Percentiles rank a stretch among this genome's conserved stretches.
Evolutionary conservation across 2,113 vertebrate species (phyloP).

Genomic region (Pedionomus torquatus): DNA sequence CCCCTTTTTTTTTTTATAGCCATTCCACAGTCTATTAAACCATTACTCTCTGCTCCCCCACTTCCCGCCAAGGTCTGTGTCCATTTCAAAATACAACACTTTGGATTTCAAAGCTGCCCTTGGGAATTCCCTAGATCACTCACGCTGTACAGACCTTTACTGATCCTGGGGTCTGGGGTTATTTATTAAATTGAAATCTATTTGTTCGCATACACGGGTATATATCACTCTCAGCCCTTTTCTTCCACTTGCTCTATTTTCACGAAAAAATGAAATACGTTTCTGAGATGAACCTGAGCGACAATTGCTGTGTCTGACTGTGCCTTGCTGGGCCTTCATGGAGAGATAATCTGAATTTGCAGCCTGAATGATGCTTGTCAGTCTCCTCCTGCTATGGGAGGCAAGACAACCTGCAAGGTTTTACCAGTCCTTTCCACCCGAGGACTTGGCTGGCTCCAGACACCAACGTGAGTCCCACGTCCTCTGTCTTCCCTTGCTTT

Average conservation of each 20-base stretch:
- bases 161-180: background rate
- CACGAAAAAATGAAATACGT: background rate
- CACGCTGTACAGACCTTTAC: background rate
- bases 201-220: background rate
- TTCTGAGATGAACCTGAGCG: background rate
- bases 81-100: conserved; percentile 30
- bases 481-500: background rate
- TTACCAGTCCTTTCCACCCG: background rate
- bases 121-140: conserved; percentile 1
- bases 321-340: background rate
- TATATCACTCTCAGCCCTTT: background rate
- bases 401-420: background rate
- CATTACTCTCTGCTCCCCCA: conserved; percentile 50
- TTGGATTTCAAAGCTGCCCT: conserved; percentile 12
- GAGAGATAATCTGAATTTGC: background rate
- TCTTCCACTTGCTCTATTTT: background rate
- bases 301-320: background rate
- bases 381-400: background rate
- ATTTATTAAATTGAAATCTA: background rate
- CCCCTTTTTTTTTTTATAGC: conserved; percentile 19
- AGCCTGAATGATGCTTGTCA: background rate
- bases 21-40: conserved; percentile 64
- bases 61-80: conserved; percentile 48
- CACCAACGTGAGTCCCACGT: background rate
- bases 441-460: background rate